These are phyloP conservation scores for Ctenicera cuprea DNA, from an alignment of 2,888 invertebrate genomes.

Conservation along the genomic window DNA sequence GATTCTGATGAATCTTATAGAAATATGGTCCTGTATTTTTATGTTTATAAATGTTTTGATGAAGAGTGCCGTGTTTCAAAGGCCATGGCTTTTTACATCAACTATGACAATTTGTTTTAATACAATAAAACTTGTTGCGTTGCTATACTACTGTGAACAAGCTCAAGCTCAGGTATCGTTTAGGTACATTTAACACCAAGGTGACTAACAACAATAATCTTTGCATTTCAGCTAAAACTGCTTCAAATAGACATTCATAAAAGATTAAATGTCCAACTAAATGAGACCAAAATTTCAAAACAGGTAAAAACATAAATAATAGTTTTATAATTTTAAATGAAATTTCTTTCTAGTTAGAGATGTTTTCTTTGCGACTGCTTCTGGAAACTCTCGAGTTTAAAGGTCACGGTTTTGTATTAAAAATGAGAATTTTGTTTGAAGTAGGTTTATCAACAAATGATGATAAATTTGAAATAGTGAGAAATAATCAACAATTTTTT, in stretches of 20 bases:
- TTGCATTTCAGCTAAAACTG: too few relatives aligned
- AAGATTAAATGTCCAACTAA: too few relatives aligned
- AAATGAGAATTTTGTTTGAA: not conserved
- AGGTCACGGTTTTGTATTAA: conserved; percentile 1
- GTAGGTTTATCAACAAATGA: not conserved
- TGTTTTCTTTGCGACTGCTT: conserved; percentile 10
- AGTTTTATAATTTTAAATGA: too few relatives aligned
- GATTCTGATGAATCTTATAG: too few relatives aligned
- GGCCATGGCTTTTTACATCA: not conserved
- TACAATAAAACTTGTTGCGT: too few relatives aligned
- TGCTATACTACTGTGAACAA: too few relatives aligned
- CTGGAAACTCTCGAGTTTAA: not conserved
- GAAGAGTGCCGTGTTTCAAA: not conserved
- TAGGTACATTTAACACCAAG: not conserved
- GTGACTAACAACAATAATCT: too few relatives aligned
- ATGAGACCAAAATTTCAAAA: too few relatives aligned
- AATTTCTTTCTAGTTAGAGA: not conserved
- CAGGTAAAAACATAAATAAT: too few relatives aligned
- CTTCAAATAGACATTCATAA: too few relatives aligned
- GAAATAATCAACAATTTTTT: not conserved
- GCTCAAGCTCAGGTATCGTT: not conserved
- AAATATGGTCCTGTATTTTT: too few relatives aligned
- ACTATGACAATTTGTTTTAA: not conserved
- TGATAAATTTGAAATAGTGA: too few relatives aligned
- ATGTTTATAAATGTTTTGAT: not conserved